Conservation (phyloP, 2,797 vertebrate species). For the Lycodopsis pacificus region DNA sequence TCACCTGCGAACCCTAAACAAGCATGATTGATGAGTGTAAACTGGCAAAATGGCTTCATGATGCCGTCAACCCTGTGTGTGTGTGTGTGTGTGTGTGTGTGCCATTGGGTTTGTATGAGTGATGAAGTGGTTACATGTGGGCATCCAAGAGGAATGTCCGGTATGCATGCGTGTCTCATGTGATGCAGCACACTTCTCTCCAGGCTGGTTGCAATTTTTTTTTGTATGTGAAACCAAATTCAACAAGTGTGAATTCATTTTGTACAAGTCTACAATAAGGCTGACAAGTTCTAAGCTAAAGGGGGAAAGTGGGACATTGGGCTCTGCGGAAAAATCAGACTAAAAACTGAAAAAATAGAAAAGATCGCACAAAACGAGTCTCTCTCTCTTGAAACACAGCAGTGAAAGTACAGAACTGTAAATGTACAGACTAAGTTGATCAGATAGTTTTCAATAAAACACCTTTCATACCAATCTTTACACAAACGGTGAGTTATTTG, state of each 20-base stretch:
- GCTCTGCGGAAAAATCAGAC: neutral
- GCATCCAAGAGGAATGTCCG: constrained; percentile 28
- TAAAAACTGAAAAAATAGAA: neutral
- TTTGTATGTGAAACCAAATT: neutral
- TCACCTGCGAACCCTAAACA: constrained; percentile 65
- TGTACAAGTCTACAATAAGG: neutral
- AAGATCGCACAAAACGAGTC: neutral
- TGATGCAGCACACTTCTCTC: constrained; percentile 8
- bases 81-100: constrained; percentile 12
- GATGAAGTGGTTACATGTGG: constrained; percentile 34
- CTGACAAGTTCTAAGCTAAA: neutral
- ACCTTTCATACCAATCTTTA: no score
- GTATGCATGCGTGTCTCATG: constrained; percentile 9
- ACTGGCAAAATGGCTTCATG: constrained; percentile 68
- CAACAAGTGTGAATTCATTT: neutral
- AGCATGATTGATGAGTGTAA: constrained; percentile 67
- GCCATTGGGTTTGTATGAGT: neutral
- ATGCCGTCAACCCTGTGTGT: constrained; percentile 26
- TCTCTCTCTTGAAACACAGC: neutral
- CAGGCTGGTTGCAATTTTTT: no score
- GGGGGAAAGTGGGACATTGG: neutral
- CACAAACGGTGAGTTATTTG: neutral
- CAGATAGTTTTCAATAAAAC: neutral
- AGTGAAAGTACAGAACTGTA: neutral
- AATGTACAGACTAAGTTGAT: neutral